phyloP scores from a whole-genome alignment of 2,113 vertebrate genomes.

The Collichthys lucidus region DNA sequence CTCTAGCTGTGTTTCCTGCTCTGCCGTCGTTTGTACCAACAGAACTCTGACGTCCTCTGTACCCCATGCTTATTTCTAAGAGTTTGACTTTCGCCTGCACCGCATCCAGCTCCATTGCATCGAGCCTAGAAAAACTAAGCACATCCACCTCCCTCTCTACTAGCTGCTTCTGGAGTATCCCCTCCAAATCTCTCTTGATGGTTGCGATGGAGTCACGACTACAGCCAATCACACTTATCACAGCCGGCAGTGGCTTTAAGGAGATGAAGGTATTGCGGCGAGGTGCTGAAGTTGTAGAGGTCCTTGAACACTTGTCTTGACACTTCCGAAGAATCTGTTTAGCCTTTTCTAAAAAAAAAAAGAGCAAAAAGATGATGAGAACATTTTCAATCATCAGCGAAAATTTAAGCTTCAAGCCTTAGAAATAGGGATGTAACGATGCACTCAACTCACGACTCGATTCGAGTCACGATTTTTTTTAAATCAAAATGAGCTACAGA shows the following conservation, averaged over 20 bases:
- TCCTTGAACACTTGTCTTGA: not conserved
- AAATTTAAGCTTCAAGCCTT: not conserved
- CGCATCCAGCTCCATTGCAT: constrained; percentile 58
- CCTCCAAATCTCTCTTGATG: constrained; percentile 55
- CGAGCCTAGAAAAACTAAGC: constrained; percentile 33
- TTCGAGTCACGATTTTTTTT: too few relatives aligned
- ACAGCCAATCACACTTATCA: constrained; percentile 50
- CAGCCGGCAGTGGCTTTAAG: constrained; percentile 39
- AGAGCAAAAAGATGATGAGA: not conserved
- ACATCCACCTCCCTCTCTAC: constrained; percentile 41
- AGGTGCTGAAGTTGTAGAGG: not conserved
- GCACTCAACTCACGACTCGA: too few relatives aligned
- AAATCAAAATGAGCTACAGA: too few relatives aligned
- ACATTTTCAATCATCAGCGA: not conserved
- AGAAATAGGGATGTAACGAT: too few relatives aligned
- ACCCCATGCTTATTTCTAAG: constrained; percentile 59
- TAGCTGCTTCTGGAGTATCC: constrained; percentile 54
- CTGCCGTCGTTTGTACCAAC: not conserved
- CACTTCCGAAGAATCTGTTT: constrained; percentile 27
- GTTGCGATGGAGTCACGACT: not conserved
- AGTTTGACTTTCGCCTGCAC: constrained; percentile 50
- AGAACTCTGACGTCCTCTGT: not conserved
- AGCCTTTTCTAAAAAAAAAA: constrained; percentile 54
- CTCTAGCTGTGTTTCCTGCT: not conserved
- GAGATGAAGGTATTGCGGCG: not conserved